These are phyloP conservation scores for Dinothrombium tinctorium DNA, from an alignment of 1,140 invertebrate genomes.

Conservation along the genomic window DNA sequence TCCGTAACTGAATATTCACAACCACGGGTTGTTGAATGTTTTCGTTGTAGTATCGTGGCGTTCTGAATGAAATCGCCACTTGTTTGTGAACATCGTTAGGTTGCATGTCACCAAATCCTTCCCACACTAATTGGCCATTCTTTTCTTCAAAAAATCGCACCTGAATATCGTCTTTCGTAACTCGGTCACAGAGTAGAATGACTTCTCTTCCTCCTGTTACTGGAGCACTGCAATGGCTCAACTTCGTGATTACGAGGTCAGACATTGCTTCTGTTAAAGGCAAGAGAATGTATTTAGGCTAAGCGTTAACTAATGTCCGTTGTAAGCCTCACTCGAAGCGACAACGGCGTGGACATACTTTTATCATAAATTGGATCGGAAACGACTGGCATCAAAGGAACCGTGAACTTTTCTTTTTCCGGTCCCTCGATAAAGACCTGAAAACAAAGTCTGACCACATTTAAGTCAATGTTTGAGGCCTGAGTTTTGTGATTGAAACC, in stretches of 20 bases:
- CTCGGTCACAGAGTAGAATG: slow-evolving; percentile 79
- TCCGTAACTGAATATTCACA: slow-evolving; percentile 53
- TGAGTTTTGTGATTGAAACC: slow-evolving; percentile 61
- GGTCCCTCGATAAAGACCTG: slow-evolving; percentile 69
- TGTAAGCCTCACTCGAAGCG: neutral
- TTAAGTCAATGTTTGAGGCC: slow-evolving; percentile 67
- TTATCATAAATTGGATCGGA: slow-evolving; percentile 86
- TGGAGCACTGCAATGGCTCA: slow-evolving; percentile 56
- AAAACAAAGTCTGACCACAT: slow-evolving; percentile 76
- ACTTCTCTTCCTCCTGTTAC: slow-evolving; percentile 63
- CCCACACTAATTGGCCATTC: slow-evolving; percentile 44
- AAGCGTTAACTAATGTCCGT: neutral
- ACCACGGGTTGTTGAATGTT: slow-evolving; percentile 41
- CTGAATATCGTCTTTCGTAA: slow-evolving; percentile 60
- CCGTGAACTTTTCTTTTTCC: slow-evolving; percentile 47
- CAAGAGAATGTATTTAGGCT: neutral
- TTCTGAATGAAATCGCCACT: slow-evolving; percentile 60
- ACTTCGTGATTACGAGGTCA: slow-evolving; percentile 62
- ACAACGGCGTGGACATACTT: slow-evolving; percentile 31
- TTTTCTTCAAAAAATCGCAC: slow-evolving; percentile 67
- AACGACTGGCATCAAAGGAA: slow-evolving; percentile 54
- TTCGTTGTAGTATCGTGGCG: slow-evolving; percentile 31
- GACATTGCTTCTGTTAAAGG: slow-evolving; percentile 52
- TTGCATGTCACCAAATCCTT: slow-evolving; percentile 60
- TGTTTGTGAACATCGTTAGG: slow-evolving; percentile 79